phyloP scores from a whole-genome alignment of 2,888 invertebrate genomes.

The Notodonta ziczac region DNA sequence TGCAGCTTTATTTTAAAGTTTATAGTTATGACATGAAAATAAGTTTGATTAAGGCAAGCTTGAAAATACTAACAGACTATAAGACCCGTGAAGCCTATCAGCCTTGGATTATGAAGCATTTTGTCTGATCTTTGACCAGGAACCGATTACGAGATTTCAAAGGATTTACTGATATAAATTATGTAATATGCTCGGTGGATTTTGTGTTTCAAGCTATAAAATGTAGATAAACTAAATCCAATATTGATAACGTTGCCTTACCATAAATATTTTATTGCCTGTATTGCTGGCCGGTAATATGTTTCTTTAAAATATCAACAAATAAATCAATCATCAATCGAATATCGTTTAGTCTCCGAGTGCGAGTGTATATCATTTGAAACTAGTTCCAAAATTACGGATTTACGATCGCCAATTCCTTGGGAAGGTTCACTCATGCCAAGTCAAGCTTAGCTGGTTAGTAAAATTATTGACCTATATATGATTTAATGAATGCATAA shows the following conservation, averaged over 20 bases:
- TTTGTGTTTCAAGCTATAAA: not conserved
- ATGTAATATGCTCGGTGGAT: not conserved
- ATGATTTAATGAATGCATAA: not conserved
- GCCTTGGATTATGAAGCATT: no score
- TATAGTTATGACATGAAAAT: no score
- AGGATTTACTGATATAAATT: constrained; percentile 5
- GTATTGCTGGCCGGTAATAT: not conserved
- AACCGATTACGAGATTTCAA: not conserved
- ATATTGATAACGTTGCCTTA: constrained; percentile 1
- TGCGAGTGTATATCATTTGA: no score
- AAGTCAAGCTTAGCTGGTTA: no score
- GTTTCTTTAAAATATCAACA: not conserved
- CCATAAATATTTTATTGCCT: not conserved
- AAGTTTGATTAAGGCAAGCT: not conserved
- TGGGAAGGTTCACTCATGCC: no score
- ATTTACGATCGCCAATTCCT: no score
- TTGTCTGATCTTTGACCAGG: not conserved
- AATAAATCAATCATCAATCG: not conserved
- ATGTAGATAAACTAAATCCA: not conserved
- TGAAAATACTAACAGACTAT: no score
- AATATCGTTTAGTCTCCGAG: no score
- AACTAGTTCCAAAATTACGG: no score
- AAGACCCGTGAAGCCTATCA: no score
- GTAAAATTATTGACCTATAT: no score
- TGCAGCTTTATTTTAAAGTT: no score